Evolutionary conservation across 2,113 vertebrate genomes (phyloP).

Genomic region (Ibidorhyncha struthersii): DNA sequence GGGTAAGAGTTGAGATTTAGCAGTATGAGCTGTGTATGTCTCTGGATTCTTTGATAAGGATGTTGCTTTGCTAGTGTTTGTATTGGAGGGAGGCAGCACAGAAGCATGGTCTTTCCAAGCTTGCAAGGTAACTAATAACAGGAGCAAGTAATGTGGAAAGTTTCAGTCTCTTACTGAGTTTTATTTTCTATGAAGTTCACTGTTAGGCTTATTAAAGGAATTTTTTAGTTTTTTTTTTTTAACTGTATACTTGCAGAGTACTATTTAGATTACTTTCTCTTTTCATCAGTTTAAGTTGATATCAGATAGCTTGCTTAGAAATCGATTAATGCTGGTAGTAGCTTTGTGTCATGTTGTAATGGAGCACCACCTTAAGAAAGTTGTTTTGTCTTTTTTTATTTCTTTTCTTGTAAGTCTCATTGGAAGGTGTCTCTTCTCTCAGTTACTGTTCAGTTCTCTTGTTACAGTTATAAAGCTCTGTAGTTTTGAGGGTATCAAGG

Average conservation of each 20-base stretch:
- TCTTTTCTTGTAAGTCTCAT: accelerated
- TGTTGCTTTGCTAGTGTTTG: accelerated
- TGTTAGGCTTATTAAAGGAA: background rate
- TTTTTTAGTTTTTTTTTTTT: background rate
- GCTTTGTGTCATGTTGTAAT: accelerated
- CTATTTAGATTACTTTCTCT: accelerated
- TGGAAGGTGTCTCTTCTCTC: background rate
- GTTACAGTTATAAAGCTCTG: background rate
- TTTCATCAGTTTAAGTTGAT: accelerated
- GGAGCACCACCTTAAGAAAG: accelerated
- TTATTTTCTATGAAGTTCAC: background rate
- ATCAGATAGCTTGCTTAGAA: background rate
- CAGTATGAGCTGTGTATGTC: accelerated
- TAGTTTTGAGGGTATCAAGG: background rate
- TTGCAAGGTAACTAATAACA: background rate
- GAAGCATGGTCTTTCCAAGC: accelerated
- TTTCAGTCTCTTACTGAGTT: background rate
- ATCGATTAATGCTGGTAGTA: background rate
- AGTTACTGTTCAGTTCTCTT: background rate
- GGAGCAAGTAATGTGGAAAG: accelerated
- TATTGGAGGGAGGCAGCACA: accelerated
- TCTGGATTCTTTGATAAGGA: accelerated
- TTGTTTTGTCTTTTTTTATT: background rate
- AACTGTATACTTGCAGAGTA: accelerated
- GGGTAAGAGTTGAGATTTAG: accelerated